Evolutionary conservation across 2,888 invertebrate species (phyloP).

Genomic region (Drosophila infuscata): DNA sequence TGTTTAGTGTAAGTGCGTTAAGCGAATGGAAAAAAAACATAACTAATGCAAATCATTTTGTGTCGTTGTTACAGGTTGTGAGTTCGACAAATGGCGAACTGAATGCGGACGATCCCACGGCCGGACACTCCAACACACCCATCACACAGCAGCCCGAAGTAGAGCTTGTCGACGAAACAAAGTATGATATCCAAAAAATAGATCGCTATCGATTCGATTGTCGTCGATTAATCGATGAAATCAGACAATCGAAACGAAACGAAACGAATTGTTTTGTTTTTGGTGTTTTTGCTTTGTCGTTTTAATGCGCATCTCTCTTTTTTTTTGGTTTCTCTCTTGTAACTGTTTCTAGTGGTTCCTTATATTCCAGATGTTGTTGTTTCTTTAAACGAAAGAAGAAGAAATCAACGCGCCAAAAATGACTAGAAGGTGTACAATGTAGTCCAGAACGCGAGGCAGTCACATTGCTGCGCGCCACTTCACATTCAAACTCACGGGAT

Average conservation of each 20-base stretch:
- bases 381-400: conserved; percentile 99
- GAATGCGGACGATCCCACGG: conserved; percentile 97
- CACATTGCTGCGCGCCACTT: conserved; percentile 87
- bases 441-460: conserved; percentile 88
- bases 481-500: conserved; percentile 88
- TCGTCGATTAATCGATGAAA: conserved; percentile 9
- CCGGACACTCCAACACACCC: conserved; percentile 98
- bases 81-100: conserved; percentile 98
- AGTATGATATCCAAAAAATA: conserved; percentile 89
- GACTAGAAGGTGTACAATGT: conserved; percentile 91
- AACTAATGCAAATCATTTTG: conserved; percentile 48
- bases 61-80: conserved; percentile 90
- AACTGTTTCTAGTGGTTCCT: conserved; percentile 78
- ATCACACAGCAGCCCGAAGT: conserved; percentile 97
- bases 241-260: not conserved
- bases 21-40: not conserved
- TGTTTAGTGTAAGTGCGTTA: conserved; percentile 65
- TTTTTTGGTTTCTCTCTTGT: conserved; percentile 51
- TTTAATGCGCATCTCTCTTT: conserved; percentile 69
- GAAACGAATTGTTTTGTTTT: conserved; percentile 31
- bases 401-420: conserved; percentile 96
- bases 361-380: conserved; percentile 95
- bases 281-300: conserved; percentile 72
- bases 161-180: conserved; percentile 98
- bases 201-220: conserved; percentile 24